These are phyloP conservation scores for Dicranocentrus wangi DNA, from an alignment of 2,888 invertebrate genomes.

Conservation along the genomic window DNA sequence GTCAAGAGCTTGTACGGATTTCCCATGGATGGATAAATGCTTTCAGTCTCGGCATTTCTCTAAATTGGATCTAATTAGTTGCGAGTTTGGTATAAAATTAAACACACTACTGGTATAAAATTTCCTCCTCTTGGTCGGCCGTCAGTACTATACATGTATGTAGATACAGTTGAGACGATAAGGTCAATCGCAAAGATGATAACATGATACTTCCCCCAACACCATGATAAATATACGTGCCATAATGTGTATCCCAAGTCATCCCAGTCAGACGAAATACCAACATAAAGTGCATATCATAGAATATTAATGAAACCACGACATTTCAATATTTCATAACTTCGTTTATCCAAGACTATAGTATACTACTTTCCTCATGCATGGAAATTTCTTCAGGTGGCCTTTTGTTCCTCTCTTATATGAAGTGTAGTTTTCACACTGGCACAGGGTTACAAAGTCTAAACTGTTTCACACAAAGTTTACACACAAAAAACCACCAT, in stretches of 20 bases:
- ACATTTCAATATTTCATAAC: slow-evolving; percentile 59
- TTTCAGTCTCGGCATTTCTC: no score
- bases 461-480: no score
- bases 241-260: not conserved
- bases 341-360: slow-evolving; percentile 9
- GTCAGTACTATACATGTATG: no score
- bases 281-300: slow-evolving; percentile 43
- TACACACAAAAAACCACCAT: no score
- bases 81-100: not conserved
- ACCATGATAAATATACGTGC: not conserved
- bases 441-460: no score
- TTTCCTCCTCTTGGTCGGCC: no score
- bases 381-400: slow-evolving; percentile 17
- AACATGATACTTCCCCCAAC: slow-evolving; percentile 6
- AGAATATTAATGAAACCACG: slow-evolving; percentile 58
- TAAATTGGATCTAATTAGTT: no score
- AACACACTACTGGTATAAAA: not conserved
- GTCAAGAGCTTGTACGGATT: no score
- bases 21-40: no score
- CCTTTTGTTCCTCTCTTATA: slow-evolving; percentile 38
- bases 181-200: slow-evolving; percentile 54
- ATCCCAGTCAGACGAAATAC: slow-evolving; percentile 10
- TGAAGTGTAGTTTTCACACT: no score
- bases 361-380: not conserved
- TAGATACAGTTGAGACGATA: no score